These are phyloP conservation scores for Ooceraea biroi DNA, from an alignment of 1,140 invertebrate genomes.

Conservation along the genomic window DNA sequence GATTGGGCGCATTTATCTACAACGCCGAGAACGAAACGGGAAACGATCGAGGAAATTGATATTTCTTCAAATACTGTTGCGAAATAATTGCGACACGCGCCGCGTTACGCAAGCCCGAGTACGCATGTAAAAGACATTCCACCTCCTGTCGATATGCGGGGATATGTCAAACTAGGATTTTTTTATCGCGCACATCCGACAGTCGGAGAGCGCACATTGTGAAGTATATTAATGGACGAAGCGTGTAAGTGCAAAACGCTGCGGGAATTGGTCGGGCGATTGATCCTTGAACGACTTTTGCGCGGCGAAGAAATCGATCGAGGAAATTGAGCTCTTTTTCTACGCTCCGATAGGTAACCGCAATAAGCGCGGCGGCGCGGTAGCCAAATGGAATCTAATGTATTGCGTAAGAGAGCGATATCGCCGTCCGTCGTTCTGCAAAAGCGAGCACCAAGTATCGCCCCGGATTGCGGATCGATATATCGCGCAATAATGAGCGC, in stretches of 20 bases:
- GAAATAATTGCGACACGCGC: conserved; percentile 47
- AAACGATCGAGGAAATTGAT: conserved; percentile 47
- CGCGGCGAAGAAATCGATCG: conserved; percentile 47
- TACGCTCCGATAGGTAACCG: conserved; percentile 55
- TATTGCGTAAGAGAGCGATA: conserved; percentile 49
- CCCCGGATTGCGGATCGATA: conserved; percentile 14
- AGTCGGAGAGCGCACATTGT: conserved; percentile 3
- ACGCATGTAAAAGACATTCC: conserved; percentile 27
- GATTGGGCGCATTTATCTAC: background rate
- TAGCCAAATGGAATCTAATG: conserved; percentile 50
- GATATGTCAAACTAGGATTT: conserved; percentile 45
- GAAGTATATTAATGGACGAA: conserved; percentile 57
- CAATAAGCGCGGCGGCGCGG: conserved; percentile 22
- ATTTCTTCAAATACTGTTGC: conserved; percentile 40
- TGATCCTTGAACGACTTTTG: conserved; percentile 35
- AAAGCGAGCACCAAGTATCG: conserved; percentile 1
- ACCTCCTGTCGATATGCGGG: conserved; percentile 44
- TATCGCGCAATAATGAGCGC: conserved; percentile 44
- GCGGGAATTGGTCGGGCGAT: conserved; percentile 50
- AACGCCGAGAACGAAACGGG: conserved; percentile 39
- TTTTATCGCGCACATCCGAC: background rate
- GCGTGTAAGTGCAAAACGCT: conserved; percentile 56
- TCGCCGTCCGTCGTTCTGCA: conserved; percentile 38
- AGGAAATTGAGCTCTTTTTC: conserved; percentile 53
- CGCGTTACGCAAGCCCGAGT: conserved; percentile 30